These are phyloP conservation scores for Osmoderma eremita DNA, from an alignment of 2,888 invertebrate species.

Conservation along the genomic window DNA sequence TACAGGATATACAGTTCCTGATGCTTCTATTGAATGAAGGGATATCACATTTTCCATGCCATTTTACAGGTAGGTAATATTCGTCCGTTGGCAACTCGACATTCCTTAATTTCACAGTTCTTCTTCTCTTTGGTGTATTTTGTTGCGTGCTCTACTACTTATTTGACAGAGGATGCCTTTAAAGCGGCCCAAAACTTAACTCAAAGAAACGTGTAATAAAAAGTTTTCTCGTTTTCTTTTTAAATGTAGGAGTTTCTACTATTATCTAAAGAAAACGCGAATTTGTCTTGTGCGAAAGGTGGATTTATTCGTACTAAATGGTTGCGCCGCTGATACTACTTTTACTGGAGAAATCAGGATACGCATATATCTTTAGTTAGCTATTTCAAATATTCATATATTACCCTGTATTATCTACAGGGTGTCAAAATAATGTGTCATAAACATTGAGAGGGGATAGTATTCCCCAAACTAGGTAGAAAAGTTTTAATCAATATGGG, in stretches of 20 bases:
- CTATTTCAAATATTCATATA: too few relatives aligned
- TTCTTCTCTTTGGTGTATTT: neutral
- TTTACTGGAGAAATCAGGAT: too few relatives aligned
- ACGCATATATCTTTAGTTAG: too few relatives aligned
- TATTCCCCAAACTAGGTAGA: too few relatives aligned
- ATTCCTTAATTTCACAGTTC: slow-evolving; percentile 11
- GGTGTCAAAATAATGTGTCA: too few relatives aligned
- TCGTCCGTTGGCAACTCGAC: neutral
- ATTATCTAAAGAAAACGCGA: too few relatives aligned
- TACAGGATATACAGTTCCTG: neutral
- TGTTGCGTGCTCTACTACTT: neutral
- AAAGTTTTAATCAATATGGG: too few relatives aligned
- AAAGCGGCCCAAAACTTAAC: slow-evolving; percentile 27
- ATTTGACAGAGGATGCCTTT: slow-evolving; percentile 14
- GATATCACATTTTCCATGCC: slow-evolving; percentile 8
- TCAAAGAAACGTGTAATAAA: slow-evolving; percentile 16
- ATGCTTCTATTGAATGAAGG: neutral
- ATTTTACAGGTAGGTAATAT: neutral
- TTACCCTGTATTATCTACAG: too few relatives aligned
- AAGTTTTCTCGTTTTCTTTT: slow-evolving; percentile 27
- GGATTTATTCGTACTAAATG: too few relatives aligned
- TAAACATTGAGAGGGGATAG: too few relatives aligned
- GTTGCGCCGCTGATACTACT: too few relatives aligned
- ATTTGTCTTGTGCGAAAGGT: too few relatives aligned
- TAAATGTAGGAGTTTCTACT: neutral